Percentiles rank a stretch among this genome's conserved stretches.
Evolutionary conservation across 2,113 vertebrate genomes (phyloP).

Genomic region (Clarias magur): DNA sequence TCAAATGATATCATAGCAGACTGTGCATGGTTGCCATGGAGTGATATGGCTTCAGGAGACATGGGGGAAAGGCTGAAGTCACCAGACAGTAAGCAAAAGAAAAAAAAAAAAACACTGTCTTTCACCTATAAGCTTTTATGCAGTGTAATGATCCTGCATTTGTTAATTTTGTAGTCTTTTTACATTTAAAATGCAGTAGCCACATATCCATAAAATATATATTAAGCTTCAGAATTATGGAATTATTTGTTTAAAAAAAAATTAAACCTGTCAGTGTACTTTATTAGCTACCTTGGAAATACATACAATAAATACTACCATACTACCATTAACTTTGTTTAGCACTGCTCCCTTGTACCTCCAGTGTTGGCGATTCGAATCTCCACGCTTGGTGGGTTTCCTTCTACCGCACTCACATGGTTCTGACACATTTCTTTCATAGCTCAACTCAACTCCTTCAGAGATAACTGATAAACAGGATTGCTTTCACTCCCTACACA

Average conservation of each 20-base stretch:
- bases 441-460: too few relatives aligned
- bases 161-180: not conserved
- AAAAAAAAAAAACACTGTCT: not conserved
- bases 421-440: too few relatives aligned
- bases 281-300: not conserved
- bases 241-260: not conserved
- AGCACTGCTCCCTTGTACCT: too few relatives aligned
- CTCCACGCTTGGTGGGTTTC: too few relatives aligned
- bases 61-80: conserved; percentile 13
- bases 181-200: not conserved
- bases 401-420: too few relatives aligned
- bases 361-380: too few relatives aligned
- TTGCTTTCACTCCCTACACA: too few relatives aligned
- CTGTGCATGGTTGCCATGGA: conserved; percentile 42
- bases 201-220: not conserved
- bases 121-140: not conserved
- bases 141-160: not conserved
- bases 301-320: not conserved
- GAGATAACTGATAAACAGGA: too few relatives aligned
- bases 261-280: not conserved
- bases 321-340: too few relatives aligned
- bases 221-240: not conserved
- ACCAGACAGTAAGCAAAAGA: conserved; percentile 14
- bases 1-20: conserved; percentile 39
- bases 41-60: conserved; percentile 20